Evolutionary conservation across 2,113 vertebrate genomes (phyloP).

Genomic region (Pituophis catenifer): DNA sequence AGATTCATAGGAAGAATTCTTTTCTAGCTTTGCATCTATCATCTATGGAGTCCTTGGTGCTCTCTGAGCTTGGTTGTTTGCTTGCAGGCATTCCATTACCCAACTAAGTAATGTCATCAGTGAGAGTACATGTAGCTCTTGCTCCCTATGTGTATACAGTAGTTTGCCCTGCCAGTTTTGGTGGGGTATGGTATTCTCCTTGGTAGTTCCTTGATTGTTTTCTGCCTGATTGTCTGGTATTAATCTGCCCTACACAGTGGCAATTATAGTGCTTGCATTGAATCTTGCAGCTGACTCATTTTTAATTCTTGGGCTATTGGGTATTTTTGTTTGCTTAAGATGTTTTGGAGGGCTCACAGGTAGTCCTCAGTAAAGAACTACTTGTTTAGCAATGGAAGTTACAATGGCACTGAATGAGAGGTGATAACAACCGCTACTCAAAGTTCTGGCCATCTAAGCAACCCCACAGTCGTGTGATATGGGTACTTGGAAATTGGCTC

Average conservation of each 20-base stretch:
- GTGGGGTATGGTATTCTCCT: not conserved
- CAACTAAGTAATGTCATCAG: not conserved
- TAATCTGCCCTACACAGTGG: not conserved
- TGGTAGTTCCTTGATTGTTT: not conserved
- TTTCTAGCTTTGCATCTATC: not conserved
- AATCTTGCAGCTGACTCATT: not conserved
- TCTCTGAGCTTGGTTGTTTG: not conserved
- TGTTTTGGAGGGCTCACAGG: not conserved
- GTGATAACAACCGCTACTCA: not conserved
- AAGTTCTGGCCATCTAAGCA: not conserved
- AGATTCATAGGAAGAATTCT: not conserved
- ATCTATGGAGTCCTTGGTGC: not conserved
- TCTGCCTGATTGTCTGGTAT: not conserved
- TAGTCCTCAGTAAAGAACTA: not conserved
- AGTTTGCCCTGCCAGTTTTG: not conserved
- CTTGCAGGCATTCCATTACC: not conserved
- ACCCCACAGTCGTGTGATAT: not conserved
- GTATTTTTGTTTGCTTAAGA: not conserved
- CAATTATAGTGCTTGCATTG: not conserved
- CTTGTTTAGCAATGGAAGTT: not conserved
- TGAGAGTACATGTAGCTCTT: not conserved
- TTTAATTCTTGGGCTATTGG: not conserved
- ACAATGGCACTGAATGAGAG: not conserved
- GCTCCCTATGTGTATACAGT: not conserved
- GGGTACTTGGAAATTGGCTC: not conserved